Evolutionary conservation across 2,797 vertebrate species (phyloP).

Genomic region (Thamnophis elegans): DNA sequence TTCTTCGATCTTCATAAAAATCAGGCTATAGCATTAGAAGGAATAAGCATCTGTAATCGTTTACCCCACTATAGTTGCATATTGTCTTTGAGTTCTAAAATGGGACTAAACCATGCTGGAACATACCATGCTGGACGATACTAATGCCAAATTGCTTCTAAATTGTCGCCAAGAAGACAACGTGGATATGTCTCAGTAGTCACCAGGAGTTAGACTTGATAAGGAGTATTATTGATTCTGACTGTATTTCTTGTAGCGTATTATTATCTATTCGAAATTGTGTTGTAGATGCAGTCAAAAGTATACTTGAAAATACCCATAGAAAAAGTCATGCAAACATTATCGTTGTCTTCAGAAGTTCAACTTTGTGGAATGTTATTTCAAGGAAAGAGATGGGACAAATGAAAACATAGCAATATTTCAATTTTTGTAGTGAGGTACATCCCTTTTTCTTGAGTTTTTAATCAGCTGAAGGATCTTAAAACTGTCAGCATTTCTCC

Average conservation of each 20-base stretch:
- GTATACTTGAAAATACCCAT: constrained; percentile 30
- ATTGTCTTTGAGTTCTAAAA: background rate
- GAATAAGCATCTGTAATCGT: background rate
- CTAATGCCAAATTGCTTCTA: background rate
- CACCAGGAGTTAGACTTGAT: background rate
- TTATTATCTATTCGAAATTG: constrained; percentile 17
- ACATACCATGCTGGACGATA: background rate
- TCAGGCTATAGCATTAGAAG: background rate
- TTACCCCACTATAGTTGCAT: background rate
- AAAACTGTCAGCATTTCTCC: constrained; percentile 41
- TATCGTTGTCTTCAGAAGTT: constrained; percentile 52
- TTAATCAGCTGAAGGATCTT: constrained; percentile 22
- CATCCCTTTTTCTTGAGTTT: background rate
- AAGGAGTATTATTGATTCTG: background rate
- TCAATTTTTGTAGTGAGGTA: constrained; percentile 33
- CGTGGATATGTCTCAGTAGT: background rate
- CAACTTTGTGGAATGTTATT: constrained; percentile 63
- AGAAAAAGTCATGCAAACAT: constrained; percentile 48
- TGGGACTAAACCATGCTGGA: background rate
- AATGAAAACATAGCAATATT: constrained; percentile 63
- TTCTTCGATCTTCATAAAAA: background rate
- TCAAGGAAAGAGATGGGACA: constrained; percentile 70
- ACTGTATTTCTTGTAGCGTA: background rate
- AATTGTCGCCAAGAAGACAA: background rate
- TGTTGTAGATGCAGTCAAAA: constrained; percentile 29